Conservation (phyloP, 2,888 invertebrate genomes). For the Tenodera sinensis region DNA sequence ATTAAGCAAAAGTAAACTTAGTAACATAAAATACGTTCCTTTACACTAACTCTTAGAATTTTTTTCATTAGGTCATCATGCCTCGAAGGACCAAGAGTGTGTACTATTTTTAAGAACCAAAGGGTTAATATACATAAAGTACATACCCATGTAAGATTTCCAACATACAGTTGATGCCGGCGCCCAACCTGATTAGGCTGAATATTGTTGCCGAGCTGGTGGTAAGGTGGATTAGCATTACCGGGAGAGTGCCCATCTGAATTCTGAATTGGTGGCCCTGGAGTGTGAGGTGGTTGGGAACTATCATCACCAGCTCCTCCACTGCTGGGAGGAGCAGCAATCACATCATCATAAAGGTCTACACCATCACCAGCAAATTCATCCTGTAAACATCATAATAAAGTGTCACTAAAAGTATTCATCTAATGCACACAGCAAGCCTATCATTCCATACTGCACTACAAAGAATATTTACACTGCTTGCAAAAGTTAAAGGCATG, state of each 20-base stretch:
- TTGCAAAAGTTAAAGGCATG: too few species aligned
- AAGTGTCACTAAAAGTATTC: neutral
- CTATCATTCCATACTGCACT: too few species aligned
- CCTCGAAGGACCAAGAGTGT: too few species aligned
- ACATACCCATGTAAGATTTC: conserved; percentile 96
- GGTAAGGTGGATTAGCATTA: conserved; percentile 66
- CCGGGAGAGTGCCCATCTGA: conserved; percentile 44
- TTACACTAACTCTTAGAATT: too few species aligned
- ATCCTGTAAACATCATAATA: conserved; percentile 53
- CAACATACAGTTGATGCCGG: conserved; percentile 90
- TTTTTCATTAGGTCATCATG: too few species aligned
- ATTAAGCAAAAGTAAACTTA: too few species aligned
- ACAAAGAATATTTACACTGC: too few species aligned
- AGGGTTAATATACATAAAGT: neutral
- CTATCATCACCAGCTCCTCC: conserved; percentile 55
- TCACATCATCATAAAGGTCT: conserved; percentile 93
- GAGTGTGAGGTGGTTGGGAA: conserved; percentile 54
- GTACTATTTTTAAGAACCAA: too few species aligned
- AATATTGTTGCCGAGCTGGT: conserved; percentile 64
- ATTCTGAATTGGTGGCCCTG: conserved; percentile 44
- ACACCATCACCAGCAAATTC: conserved; percentile 84
- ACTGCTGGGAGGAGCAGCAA: conserved; percentile 67
- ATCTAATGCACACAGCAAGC: too few species aligned
- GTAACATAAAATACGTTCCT: too few species aligned
- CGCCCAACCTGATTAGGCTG: conserved; percentile 68